phyloP scores from a whole-genome alignment of 30 jellyfish, hydroid and myxozoan genomes.

The Chironex yamaguchii region DNA sequence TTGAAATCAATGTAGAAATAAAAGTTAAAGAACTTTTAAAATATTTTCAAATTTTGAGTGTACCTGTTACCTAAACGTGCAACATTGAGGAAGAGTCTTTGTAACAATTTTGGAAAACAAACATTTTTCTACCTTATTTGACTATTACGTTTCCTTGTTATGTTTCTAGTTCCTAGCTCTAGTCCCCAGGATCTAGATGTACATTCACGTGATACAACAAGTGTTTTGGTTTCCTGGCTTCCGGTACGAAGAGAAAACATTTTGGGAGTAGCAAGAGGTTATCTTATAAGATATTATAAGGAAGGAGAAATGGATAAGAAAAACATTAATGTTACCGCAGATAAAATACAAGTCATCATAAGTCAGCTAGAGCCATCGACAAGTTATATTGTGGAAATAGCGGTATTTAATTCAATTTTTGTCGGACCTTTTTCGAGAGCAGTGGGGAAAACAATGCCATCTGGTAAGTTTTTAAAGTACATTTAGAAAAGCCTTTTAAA shows the following conservation, averaged over 20 bases:
- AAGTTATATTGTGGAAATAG: not conserved
- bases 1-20: too few species aligned
- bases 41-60: too few species aligned
- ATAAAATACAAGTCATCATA: too few species aligned
- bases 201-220: not conserved
- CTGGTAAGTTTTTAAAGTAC: too few species aligned
- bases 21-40: too few species aligned
- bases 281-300: too few species aligned
- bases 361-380: not conserved
- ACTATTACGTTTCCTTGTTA: too few species aligned
- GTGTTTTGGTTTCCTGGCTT: not conserved
- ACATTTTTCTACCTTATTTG: too few species aligned
- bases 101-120: too few species aligned
- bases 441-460: not conserved
- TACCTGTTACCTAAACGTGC: too few species aligned
- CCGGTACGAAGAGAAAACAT: not conserved
- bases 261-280: not conserved
- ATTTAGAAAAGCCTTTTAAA: too few species aligned
- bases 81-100: too few species aligned
- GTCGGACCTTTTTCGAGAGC: not conserved
- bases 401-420: not conserved
- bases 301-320: not conserved
- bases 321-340: not conserved
- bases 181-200: not conserved
- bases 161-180: not conserved